Evolutionary conservation across 2,113 vertebrate genomes (phyloP).

Genomic region (Smithornis capensis): DNA sequence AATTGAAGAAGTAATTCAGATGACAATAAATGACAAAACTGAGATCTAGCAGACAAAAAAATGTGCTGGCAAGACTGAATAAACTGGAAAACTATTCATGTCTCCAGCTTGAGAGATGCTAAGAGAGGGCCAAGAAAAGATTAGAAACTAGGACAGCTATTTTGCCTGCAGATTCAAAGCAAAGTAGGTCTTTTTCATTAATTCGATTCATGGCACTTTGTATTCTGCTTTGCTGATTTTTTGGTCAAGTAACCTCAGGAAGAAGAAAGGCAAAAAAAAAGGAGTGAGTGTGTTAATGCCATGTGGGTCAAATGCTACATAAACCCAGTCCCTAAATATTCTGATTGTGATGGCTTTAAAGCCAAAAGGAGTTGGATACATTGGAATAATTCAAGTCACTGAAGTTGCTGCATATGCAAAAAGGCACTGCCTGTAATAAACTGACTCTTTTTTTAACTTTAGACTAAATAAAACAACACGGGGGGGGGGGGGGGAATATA

Average conservation of each 20-base stretch:
- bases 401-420: not conserved
- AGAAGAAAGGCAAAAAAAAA: not conserved
- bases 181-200: not conserved
- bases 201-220: not conserved
- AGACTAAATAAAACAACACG: not conserved
- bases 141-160: not conserved
- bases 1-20: not conserved
- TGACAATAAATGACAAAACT: not conserved
- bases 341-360: not conserved
- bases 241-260: not conserved
- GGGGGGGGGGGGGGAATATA: not conserved
- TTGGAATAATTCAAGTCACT: not conserved
- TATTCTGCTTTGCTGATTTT: not conserved
- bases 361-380: not conserved
- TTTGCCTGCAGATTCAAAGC: not conserved
- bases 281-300: not conserved
- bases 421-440: not conserved
- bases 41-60: not conserved
- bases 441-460: not conserved
- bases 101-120: not conserved
- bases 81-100: not conserved
- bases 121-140: not conserved
- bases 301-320: accelerated
- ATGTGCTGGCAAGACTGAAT: not conserved
- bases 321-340: not conserved